Evolutionary conservation across 2,113 vertebrate genomes (phyloP), one percentile per base, ranked within the genome.

Genomic region (Clarias batrachus): DNA sequence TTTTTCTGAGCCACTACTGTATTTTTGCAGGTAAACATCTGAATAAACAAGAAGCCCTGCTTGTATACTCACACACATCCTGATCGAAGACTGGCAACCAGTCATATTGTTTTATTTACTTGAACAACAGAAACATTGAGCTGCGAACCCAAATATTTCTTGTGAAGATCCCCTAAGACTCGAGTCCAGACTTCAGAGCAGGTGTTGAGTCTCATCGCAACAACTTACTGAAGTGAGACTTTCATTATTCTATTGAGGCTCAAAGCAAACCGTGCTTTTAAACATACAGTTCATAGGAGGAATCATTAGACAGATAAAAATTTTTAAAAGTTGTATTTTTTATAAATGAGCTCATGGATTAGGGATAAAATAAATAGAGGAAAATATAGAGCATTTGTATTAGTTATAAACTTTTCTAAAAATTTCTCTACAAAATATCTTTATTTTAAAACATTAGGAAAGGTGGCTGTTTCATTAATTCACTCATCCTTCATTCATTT

Each of bases 51-150:
- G 85, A 79, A 82, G 16, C 62, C 37, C 70, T 54, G 63, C 81
- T 79, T 87, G 88, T 83, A 85, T 83, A 85, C 83, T 82, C 87
- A 78, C 66, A 80, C 59, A 70, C 66, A 70, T 66, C 82, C 78
- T 80, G 79, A 89, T 85, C 80, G 74, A 82, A 65, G 30, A 74
- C 81, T 82, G 71, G 23, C 48, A 84, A 62, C 83, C 78, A 81
- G 57, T 85, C 73, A 66, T 87, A 65, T 87, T 80, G 59, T 76
- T 76, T 87, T 88, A 85, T 88, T 87, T 88, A 83, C 87, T 87
- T 80, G 52, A 87, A 88, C 80, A 90, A 88, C 77, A 88, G 78
- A 88, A 88, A 85, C 85, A 86, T 86, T 54, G 84, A 88, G 87
- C 84, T 41, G 82, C 14, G 37, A 52, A 84, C 57, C 59, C 85